Percentiles rank a stretch among this genome's conserved stretches.
Conservation (phyloP, 2,113 vertebrate species). For the Odontesthes bonariensis region DNA sequence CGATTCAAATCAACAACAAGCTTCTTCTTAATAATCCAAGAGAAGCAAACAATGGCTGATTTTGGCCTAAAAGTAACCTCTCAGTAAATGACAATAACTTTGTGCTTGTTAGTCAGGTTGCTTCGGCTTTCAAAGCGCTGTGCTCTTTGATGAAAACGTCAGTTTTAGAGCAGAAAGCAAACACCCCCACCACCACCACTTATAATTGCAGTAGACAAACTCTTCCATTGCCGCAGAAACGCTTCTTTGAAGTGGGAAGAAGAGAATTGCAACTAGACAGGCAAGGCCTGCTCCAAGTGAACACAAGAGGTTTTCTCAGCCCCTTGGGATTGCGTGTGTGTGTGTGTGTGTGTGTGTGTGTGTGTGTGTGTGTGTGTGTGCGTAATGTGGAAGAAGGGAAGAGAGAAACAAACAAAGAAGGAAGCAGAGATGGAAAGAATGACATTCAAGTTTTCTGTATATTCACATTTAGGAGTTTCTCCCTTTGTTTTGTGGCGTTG, state of each 20-base stretch:
- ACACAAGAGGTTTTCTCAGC: slow-evolving; percentile 28
- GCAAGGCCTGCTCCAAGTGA: slow-evolving; percentile 47
- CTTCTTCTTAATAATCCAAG: not conserved
- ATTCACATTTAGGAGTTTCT: not conserved
- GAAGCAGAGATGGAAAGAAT: not conserved
- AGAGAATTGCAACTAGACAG: slow-evolving; percentile 51
- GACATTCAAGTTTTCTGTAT: slow-evolving; percentile 11
- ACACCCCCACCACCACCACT: not conserved
- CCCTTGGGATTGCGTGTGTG: slow-evolving; percentile 47
- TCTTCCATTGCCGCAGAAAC: slow-evolving; percentile 18
- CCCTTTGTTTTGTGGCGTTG: not conserved
- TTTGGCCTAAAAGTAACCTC: too few relatives aligned
- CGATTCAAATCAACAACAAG: too few relatives aligned
- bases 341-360: slow-evolving; percentile 30
- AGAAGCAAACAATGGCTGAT: not conserved
- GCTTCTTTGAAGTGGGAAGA: slow-evolving; percentile 57
- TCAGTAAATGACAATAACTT: slow-evolving; percentile 5
- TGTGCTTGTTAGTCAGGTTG: slow-evolving; percentile 5
- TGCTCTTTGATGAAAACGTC: slow-evolving; percentile 32
- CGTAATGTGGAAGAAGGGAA: not conserved
- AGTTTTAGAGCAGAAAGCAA: slow-evolving; percentile 34
- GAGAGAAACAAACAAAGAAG: not conserved
- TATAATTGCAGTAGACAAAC: slow-evolving; percentile 54
- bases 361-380: slow-evolving; percentile 19
- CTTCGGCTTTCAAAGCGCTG: slow-evolving; percentile 10